phyloP scores from a whole-genome alignment of 2,797 vertebrate genomes.

The Aselliscus stoliczkanus region DNA sequence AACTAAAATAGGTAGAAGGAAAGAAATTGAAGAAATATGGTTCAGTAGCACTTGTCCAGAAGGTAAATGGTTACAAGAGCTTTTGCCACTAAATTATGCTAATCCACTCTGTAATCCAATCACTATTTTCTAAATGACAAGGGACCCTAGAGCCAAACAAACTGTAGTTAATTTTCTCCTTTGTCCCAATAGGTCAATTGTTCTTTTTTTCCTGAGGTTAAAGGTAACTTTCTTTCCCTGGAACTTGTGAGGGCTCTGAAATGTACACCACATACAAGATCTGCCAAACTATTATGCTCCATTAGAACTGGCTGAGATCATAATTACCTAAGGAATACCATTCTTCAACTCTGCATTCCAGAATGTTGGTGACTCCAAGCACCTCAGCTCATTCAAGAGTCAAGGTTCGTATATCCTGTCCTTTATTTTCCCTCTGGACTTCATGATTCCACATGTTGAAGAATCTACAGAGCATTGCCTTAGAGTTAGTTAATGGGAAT shows the following conservation, averaged over 20 bases:
- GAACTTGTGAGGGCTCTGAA: conserved; percentile 43
- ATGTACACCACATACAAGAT: conserved; percentile 14
- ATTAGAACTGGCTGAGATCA: background rate
- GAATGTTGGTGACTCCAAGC: background rate
- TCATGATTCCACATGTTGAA: background rate
- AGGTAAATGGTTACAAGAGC: background rate
- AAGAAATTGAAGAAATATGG: background rate
- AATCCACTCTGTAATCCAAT: conserved; percentile 48
- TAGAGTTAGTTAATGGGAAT: background rate
- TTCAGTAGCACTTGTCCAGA: conserved; percentile 33
- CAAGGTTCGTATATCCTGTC: background rate
- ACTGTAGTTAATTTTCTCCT: conserved; percentile 52
- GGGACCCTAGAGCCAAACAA: conserved; percentile 46
- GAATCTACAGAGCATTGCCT: background rate
- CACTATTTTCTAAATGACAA: conserved; percentile 54
- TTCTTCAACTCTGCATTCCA: background rate
- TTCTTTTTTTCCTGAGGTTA: conserved; percentile 39
- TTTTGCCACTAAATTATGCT: conserved; percentile 58
- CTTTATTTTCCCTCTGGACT: conserved; percentile 30
- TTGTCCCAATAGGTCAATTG: conserved; percentile 55
- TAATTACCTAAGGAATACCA: background rate
- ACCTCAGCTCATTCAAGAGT: background rate
- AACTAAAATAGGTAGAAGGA: background rate
- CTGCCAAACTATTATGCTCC: background rate
- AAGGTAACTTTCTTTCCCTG: background rate